Conservation (phyloP, 2,797 vertebrate genomes). For the Poecilia picta region DNA sequence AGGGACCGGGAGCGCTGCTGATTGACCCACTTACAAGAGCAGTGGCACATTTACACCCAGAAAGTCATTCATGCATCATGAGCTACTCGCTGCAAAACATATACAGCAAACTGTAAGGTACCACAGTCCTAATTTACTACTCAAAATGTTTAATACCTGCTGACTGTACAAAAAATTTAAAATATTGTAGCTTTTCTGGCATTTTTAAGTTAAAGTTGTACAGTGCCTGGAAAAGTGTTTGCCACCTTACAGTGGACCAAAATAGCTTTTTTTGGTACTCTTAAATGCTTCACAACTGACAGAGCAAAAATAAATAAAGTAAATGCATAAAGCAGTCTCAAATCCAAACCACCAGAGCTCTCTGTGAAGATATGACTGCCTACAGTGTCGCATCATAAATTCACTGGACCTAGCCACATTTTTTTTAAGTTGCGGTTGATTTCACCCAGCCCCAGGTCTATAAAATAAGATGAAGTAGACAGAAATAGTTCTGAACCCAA, state of each 20-base stretch:
- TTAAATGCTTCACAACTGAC: neutral
- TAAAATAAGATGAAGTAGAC: neutral
- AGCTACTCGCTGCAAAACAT: slow-evolving; percentile 36
- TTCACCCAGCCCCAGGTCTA: neutral
- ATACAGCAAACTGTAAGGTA: slow-evolving; percentile 7
- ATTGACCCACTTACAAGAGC: slow-evolving; percentile 70
- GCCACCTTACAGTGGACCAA: neutral
- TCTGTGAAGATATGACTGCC: neutral
- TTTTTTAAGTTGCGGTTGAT: neutral
- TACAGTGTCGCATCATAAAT: neutral
- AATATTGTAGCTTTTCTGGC: neutral
- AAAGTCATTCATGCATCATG: slow-evolving; percentile 45
- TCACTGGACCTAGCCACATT: neutral
- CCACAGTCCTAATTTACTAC: slow-evolving; percentile 5
- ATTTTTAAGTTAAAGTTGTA: neutral
- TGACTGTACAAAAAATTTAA: neutral
- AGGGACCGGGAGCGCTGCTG: slow-evolving; percentile 47
- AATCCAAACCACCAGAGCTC: neutral
- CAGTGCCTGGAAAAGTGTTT: neutral
- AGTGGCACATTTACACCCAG: slow-evolving; percentile 54
- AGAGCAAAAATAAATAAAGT: neutral
- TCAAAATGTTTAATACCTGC: slow-evolving; percentile 12
- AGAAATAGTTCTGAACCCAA: neutral
- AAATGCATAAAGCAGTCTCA: neutral
- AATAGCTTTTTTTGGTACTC: neutral